Evolutionary conservation across 2,113 vertebrate genomes (phyloP), one percentile per base, ranked within the genome.

Genomic region (Pomatostomus ruficeps): DNA sequence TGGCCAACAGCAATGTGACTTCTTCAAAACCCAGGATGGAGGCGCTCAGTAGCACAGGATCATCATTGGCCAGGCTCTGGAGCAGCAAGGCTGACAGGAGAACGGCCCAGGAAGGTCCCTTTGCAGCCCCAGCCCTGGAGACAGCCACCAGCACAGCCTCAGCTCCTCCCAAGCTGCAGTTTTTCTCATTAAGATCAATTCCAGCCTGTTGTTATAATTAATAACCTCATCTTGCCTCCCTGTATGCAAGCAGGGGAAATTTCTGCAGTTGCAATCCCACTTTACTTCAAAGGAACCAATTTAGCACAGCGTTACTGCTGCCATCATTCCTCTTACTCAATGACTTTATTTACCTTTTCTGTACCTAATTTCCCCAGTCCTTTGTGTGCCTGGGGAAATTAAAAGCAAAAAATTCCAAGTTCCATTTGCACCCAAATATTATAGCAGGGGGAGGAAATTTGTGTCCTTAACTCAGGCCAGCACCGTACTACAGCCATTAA

Each of bases 141-240:
- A 71, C 59, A 67, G 65, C 25, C 77, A 76, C 65, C 76, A 84
- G 84, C 73, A 46, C 42, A 73, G 38, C 86, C 63, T 58, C 65
- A 89, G 71, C 71, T 83, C 48, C 68, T 92, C 91, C 89, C 67
- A 68, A 36, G 21, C 76, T 65, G n/a, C 20, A 7, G 75, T 25
- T 2, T 40, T 77, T 40, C 91, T 92, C 85, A 86, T 74, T 70
- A 85, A 89, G 93, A 82, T 58, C 61, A 74, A 46, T 85, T 85
- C 89, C 76, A 94, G 62, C 21, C 80, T 46, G 22, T 31, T 88
- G 61, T n/a, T 83, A 70, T 74, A 88, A 84, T 86, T 90, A 95
- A 86, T 66, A 92, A 95, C 61, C 43, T 80, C 61, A 22, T 22
- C 70, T 62, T 74, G 22, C 45, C 73, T 93, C 81, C 65, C 70